A percentile compares a stretch with the other conserved stretches of the same genome.
Evolutionary conservation across 2,797 vertebrate species (phyloP).

Genomic region (Synaphobranchus kaupii): DNA sequence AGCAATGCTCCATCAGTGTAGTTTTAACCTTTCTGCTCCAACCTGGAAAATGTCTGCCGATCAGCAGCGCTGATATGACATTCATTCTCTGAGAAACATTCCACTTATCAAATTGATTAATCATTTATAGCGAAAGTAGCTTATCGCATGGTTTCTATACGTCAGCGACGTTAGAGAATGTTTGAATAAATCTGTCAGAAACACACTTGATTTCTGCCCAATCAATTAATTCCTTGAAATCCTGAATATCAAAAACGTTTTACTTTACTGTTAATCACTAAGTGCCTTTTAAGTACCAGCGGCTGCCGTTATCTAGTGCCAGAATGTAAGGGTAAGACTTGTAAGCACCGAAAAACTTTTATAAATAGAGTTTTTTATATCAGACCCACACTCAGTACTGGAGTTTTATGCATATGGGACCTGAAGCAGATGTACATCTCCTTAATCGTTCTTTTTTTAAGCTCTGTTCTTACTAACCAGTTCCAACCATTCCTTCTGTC

Average conservation of each 20-base stretch:
- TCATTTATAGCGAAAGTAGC: not conserved
- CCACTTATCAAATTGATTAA: not conserved
- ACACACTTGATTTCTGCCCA: not conserved
- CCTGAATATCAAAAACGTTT: not conserved
- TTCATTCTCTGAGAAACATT: not conserved
- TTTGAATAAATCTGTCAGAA: not conserved
- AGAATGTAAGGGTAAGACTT: not conserved
- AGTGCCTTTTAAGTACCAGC: not conserved
- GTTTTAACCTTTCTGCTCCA: not conserved
- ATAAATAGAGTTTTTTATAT: not conserved
- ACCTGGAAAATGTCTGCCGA: not conserved
- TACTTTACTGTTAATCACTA: not conserved
- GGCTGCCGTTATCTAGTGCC: not conserved
- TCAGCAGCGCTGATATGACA: not conserved
- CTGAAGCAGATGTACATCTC: not conserved
- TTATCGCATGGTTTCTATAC: not conserved
- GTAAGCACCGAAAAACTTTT: not conserved
- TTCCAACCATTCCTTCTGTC: slow-evolving; percentile 37
- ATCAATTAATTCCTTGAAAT: not conserved
- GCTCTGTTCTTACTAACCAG: slow-evolving; percentile 24
- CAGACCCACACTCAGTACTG: not conserved
- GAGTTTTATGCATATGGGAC: not conserved
- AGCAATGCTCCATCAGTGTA: not conserved
- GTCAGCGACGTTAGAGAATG: not conserved
- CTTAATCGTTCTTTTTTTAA: not conserved